Conservation (phyloP, 2,113 vertebrate genomes). For the Chionis minor region DNA sequence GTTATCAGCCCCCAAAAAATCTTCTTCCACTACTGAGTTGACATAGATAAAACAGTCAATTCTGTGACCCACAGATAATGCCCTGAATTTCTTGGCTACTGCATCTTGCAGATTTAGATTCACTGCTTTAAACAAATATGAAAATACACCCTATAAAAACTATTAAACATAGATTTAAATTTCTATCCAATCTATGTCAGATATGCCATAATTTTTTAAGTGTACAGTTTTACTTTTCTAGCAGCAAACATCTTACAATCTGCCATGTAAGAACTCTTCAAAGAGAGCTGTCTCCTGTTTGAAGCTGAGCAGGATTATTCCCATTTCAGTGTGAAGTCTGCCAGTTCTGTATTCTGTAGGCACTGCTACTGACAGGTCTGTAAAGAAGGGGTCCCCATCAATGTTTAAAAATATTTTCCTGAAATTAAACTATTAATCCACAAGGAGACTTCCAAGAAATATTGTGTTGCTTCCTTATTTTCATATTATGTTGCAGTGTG, state of each 20-base stretch:
- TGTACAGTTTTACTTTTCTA: neutral
- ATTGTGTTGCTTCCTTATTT: neutral
- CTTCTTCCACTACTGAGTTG: neutral
- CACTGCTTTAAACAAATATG: neutral
- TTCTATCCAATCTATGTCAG: neutral
- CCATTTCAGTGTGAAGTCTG: neutral
- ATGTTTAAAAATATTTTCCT: neutral
- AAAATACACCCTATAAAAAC: neutral
- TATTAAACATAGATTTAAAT: neutral
- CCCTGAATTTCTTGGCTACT: neutral
- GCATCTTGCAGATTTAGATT: neutral
- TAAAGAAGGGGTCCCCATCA: neutral
- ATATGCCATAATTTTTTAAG: neutral
- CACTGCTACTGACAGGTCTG: neutral
- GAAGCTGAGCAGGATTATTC: neutral
- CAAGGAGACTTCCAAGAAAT: neutral
- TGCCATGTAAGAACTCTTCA: fast-evolving
- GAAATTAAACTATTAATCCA: slow-evolving; percentile 28
- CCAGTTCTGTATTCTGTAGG: neutral
- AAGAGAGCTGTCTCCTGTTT: neutral
- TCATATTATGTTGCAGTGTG: neutral
- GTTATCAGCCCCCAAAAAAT: neutral
- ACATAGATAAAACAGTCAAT: neutral
- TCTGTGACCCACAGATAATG: neutral
- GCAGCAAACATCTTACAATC: neutral